These are phyloP conservation scores for Bombylius discolor DNA, from an alignment of 2,888 invertebrate genomes.

Conservation along the genomic window DNA sequence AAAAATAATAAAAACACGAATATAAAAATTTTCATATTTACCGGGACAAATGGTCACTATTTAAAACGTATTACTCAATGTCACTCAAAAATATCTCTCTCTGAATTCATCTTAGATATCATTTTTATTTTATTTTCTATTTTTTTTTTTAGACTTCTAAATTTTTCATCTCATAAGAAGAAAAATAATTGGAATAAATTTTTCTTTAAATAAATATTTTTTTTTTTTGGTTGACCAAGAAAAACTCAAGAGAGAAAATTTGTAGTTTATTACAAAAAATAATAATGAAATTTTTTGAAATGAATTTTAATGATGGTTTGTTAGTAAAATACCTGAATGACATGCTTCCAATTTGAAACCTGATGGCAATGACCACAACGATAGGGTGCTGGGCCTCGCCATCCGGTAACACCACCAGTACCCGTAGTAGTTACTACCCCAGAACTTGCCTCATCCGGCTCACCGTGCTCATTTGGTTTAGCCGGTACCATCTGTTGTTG, in stretches of 20 bases:
- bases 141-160: too few species aligned
- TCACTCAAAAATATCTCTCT: background rate
- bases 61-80: background rate
- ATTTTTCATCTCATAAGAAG: too few species aligned
- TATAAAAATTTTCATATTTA: background rate
- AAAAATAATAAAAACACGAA: background rate
- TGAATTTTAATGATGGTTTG: background rate
- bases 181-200: background rate
- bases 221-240: background rate
- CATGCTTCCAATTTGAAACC: conserved; percentile 74
- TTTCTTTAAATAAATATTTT: background rate
- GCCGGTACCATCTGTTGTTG: background rate
- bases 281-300: background rate
- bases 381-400: conserved; percentile 45
- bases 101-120: background rate
- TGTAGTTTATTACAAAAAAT: background rate
- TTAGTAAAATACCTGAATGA: conserved; percentile 55
- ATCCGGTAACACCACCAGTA: conserved; percentile 29
- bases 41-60: background rate
- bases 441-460: conserved; percentile 43
- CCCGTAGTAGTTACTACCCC: conserved; percentile 14
- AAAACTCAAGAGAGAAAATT: background rate
- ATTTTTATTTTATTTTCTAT: too few species aligned
- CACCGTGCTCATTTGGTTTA: conserved; percentile 31
- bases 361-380: conserved; percentile 72